Evolutionary conservation across 2,888 invertebrate genomes (phyloP).

Genomic region (Plagodis pulveraria): DNA sequence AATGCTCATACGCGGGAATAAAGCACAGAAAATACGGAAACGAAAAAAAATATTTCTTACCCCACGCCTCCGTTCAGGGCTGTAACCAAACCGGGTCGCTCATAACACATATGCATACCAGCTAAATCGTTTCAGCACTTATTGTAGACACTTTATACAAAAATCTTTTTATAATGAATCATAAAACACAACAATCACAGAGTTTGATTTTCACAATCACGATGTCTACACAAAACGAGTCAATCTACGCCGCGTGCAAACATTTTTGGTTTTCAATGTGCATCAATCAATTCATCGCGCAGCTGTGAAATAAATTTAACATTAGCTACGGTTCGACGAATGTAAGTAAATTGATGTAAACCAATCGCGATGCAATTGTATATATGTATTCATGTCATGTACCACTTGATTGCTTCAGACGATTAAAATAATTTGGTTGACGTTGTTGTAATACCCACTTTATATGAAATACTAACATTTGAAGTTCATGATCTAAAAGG

Average conservation of each 20-base stretch:
- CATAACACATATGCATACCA: conserved; percentile 83
- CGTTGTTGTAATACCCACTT: not conserved
- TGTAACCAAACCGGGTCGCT: conserved; percentile 76
- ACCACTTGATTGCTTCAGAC: conserved; percentile 53
- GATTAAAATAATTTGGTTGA: conserved; percentile 24
- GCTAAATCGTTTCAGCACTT: conserved; percentile 60
- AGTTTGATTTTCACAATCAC: conserved; percentile 42
- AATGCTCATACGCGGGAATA: conserved; percentile 16
- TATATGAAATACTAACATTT: not conserved
- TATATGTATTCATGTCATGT: conserved; percentile 44
- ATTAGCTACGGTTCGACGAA: conserved; percentile 50
- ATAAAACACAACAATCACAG: conserved; percentile 38
- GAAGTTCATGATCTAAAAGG: conserved; percentile 8
- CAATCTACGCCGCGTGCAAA: conserved; percentile 77
- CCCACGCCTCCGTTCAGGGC: conserved; percentile 78
- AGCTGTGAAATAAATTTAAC: conserved; percentile 55
- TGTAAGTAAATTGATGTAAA: conserved; percentile 42
- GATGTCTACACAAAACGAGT: conserved; percentile 41
- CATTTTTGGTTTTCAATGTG: conserved; percentile 63
- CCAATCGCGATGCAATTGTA: conserved; percentile 37
- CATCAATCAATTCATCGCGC: conserved; percentile 46
- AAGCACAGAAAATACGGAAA: conserved; percentile 12
- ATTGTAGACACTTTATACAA: conserved; percentile 51
- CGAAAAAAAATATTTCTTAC: conserved; percentile 54
- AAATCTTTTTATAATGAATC: conserved; percentile 27